These are phyloP conservation scores for Chloroceryle aenea DNA, from an alignment of 2,113 vertebrate species.

Conservation along the genomic window DNA sequence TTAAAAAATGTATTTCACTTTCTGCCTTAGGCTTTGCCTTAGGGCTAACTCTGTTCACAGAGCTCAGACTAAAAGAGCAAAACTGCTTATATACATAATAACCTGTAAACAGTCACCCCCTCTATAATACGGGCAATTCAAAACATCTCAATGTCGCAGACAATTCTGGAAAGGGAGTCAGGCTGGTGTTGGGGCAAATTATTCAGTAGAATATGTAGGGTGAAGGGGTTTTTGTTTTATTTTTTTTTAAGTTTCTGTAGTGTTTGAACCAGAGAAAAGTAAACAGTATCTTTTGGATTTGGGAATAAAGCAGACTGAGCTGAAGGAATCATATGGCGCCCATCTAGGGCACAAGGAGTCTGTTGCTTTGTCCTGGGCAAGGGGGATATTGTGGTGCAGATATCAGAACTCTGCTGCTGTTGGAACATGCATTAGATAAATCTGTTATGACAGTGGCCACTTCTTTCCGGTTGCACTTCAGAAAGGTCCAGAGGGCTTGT, in stretches of 20 bases:
- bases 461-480: not conserved
- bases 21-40: conserved; percentile 58
- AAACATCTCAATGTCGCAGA: not conserved
- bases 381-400: not conserved
- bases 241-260: not conserved
- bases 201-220: not conserved
- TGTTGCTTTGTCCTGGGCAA: not conserved
- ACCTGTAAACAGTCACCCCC: not conserved
- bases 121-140: not conserved
- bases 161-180: not conserved
- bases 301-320: not conserved
- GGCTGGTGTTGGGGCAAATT: not conserved
- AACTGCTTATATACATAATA: not conserved
- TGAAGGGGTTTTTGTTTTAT: not conserved
- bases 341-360: not conserved
- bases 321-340: not conserved
- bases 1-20: conserved; percentile 52
- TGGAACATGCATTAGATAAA: not conserved
- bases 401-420: not conserved
- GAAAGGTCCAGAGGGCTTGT: not conserved
- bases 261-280: not conserved
- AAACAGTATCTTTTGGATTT: not conserved
- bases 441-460: not conserved
- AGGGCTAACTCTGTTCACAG: conserved; percentile 18
- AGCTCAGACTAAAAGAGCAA: conserved; percentile 14